Conservation (phyloP, 1,140 invertebrate species). For the Trachelipus rathkii region DNA sequence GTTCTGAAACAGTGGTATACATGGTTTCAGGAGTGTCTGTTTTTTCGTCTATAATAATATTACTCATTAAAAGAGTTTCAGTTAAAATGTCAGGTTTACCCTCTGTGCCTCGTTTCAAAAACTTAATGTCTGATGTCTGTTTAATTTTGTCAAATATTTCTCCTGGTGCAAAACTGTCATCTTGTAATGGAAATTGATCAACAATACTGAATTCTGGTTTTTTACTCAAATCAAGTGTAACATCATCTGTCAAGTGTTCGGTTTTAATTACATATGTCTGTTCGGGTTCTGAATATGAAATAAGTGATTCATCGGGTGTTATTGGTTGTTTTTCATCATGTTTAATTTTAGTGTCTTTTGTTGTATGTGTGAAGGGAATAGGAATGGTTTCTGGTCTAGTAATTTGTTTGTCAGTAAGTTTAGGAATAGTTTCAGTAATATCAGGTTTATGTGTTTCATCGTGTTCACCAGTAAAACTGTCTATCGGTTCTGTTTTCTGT, state of each 20-base stretch:
- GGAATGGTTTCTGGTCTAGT: no score
- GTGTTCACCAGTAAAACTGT: no score
- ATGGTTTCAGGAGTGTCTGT: not conserved
- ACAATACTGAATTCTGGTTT: not conserved
- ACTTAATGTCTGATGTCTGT: not conserved
- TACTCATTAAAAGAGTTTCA: not conserved
- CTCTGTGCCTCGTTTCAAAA: not conserved
- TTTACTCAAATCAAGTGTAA: not conserved
- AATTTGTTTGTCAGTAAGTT: no score
- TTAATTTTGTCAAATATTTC: not conserved
- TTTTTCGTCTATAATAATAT: not conserved
- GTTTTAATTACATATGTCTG: not conserved
- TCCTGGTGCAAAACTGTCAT: not conserved
- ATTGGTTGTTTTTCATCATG: no score
- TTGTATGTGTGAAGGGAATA: no score
- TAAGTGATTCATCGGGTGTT: no score
- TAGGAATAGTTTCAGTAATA: no score
- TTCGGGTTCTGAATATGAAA: no score
- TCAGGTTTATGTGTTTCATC: no score
- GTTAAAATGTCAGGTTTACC: not conserved
- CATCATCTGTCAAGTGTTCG: not conserved
- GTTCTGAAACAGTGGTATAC: slow-evolving; percentile 1
- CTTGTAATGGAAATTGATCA: not conserved
- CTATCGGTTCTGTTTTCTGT: no score
- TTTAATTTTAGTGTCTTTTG: no score